Evolutionary conservation across 1,140 invertebrate genomes (phyloP).

Genomic region (Ceratina japonica): DNA sequence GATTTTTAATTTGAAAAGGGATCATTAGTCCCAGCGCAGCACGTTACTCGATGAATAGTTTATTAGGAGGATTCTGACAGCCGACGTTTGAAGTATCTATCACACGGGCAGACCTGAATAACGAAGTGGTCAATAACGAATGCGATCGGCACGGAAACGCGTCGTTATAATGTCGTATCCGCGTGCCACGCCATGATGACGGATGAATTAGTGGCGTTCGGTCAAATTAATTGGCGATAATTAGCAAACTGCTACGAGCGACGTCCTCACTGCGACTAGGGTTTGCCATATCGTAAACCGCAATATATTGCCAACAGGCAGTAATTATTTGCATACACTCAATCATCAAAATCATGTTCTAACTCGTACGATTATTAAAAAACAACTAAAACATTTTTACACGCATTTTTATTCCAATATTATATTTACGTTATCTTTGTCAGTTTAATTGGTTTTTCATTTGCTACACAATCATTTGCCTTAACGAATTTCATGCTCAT

Average conservation of each 20-base stretch:
- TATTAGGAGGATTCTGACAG: too few species aligned
- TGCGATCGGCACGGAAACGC: constrained; percentile 7
- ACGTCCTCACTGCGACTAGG: not conserved
- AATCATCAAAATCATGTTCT: not conserved
- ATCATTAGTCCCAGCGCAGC: too few species aligned
- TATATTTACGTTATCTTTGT: too few species aligned
- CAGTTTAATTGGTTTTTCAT: too few species aligned
- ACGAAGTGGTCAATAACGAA: constrained; percentile 36
- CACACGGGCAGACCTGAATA: not conserved
- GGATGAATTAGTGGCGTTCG: not conserved
- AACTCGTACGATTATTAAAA: too few species aligned
- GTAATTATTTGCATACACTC: not conserved
- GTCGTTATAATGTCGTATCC: constrained; percentile 31
- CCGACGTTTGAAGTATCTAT: too few species aligned
- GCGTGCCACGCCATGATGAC: constrained; percentile 8
- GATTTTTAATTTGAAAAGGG: too few species aligned
- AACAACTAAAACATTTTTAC: too few species aligned
- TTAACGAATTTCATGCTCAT: too few species aligned
- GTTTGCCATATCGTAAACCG: not conserved
- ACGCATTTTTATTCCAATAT: too few species aligned
- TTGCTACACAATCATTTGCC: too few species aligned
- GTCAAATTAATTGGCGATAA: constrained; percentile 47
- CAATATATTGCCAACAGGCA: not conserved
- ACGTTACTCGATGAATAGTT: too few species aligned
- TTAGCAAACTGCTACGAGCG: constrained; percentile 40